These are phyloP conservation scores for Gracilinanus agilis DNA, from an alignment of 2,113 vertebrate genomes.

Conservation along the genomic window DNA sequence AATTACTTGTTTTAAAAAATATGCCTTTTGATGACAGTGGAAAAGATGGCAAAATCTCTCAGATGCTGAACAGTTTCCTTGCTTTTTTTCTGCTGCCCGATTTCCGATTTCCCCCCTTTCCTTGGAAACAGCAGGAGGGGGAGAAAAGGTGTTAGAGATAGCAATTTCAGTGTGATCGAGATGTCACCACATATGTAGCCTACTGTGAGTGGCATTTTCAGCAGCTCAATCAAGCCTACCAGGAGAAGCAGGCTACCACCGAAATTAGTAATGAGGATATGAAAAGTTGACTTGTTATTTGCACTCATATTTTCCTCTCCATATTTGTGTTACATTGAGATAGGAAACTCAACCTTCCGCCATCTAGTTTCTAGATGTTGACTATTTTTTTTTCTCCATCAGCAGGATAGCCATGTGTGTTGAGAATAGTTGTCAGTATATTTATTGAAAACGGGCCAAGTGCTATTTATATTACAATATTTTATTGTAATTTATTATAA, in stretches of 20 bases:
- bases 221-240: not conserved
- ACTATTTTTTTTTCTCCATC: not conserved
- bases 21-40: constrained; percentile 33
- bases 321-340: constrained; percentile 29
- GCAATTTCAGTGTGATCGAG: constrained; percentile 64
- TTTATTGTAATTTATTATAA: no score
- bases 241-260: not conserved
- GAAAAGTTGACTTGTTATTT: constrained; percentile 6
- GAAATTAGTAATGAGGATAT: constrained; percentile 57
- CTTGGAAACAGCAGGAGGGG: constrained; percentile 54
- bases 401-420: not conserved
- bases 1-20: constrained; percentile 57
- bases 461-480: not conserved
- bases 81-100: constrained; percentile 56
- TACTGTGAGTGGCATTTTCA: constrained; percentile 49
- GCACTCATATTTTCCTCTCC: constrained; percentile 11
- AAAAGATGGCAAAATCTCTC: constrained; percentile 62
- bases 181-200: constrained; percentile 51
- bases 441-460: constrained; percentile 2
- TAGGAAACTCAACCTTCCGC: not conserved
- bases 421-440: not conserved
- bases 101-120: constrained; percentile 31
- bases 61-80: constrained; percentile 57
- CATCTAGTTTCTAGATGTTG: not conserved
- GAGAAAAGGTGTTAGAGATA: constrained; percentile 67